Evolutionary conservation across 23 tunicate genomes (phyloP), one percentile per base, ranked within the genome.

Genomic region (Halocynthia roretzi): DNA sequence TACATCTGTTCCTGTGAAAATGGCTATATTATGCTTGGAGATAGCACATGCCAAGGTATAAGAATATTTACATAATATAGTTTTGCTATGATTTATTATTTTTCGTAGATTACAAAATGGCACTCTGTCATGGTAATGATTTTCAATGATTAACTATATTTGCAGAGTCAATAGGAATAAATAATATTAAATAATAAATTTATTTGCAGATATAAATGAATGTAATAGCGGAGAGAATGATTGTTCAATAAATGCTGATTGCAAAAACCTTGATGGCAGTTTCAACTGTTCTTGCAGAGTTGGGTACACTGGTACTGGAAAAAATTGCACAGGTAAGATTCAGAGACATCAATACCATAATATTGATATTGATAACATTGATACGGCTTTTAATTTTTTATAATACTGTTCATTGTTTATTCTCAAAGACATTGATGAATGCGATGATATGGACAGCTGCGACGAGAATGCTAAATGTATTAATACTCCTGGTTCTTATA

Each of bases 361-460:
- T 4, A 31, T 31, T 31, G 44, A 31, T 31, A 31, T 31, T 31
- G 44, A 31, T 4, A 31, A 31, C 44, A 31, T 31, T 31, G 4
- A 31, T 31, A 31, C 44, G 1, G 44, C 44, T 31, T 31, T 4
- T 0, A 31, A 31, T 31, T 31, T 31, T 31, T 31, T 31, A 31
- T 31, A 31, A 31, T 31, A 31, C 44, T 31, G 44, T 31, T 31
- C 44, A 31, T 31, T 31, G 4, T 31, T 31, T 4, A 31, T 31
- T 31, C 44, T 31, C 64, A 18, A 83, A 83, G 86, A 83, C 52
- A 62, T 83, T 9, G 75, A 83, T 23, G 86, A 83, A 83, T 83
- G 86, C 55, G 63, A 22, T 10, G 54, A 75, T 8, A 81, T 65
- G 19, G 75, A 61, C 5, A 65, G 66, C 15, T 83, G 86, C 53